Evolutionary conservation across 2,888 invertebrate genomes (phyloP).

Genomic region (Aleiodes leptofemur): DNA sequence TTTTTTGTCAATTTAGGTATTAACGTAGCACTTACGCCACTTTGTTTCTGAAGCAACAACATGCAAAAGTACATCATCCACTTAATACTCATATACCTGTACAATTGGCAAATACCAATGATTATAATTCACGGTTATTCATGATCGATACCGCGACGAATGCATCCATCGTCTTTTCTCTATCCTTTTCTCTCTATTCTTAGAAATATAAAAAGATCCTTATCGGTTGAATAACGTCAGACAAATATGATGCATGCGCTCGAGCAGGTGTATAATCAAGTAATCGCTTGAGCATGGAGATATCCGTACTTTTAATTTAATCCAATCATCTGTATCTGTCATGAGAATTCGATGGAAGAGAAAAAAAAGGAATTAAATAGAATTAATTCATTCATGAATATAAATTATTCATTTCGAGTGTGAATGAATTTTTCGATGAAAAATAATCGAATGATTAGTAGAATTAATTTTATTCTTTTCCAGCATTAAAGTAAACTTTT

Average conservation of each 20-base stretch:
- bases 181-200: neutral
- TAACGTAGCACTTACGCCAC: too few species aligned
- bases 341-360: neutral
- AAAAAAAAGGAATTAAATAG: neutral
- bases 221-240: constrained; percentile 10
- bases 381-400: neutral
- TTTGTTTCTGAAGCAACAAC: neutral
- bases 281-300: constrained; percentile 19
- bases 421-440: too few species aligned
- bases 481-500: too few species aligned
- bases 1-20: neutral
- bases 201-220: constrained; percentile 8
- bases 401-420: neutral
- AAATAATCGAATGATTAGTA: too few species aligned
- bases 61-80: neutral
- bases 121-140: constrained; percentile 24
- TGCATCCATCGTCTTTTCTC: neutral
- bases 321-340: constrained; percentile 14
- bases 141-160: constrained; percentile 22
- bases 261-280: constrained; percentile 29
- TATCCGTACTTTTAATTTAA: constrained; percentile 18
- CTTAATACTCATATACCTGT: neutral
- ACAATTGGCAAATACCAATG: neutral
- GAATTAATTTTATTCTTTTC: too few species aligned
- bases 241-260: constrained; percentile 19